Percentiles rank a stretch among this genome's conserved stretches.
Conservation (phyloP, 2,888 invertebrate genomes). For the Chloromyia formosa region DNA sequence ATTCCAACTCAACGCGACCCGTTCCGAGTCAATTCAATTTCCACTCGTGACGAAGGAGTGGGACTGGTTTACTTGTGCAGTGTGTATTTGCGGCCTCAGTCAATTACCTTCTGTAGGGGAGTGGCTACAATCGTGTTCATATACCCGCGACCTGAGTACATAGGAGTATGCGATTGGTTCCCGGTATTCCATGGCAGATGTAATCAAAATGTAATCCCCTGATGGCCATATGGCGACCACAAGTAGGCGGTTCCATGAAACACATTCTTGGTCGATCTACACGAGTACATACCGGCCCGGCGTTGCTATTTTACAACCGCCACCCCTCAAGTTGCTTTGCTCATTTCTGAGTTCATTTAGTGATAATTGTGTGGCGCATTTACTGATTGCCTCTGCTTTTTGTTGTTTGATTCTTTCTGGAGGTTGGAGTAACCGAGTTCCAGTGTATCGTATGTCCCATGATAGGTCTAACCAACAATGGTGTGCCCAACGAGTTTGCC, state of each 20-base stretch:
- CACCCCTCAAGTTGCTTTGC: background rate
- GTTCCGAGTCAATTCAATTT: background rate
- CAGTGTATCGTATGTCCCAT: conserved; percentile 25
- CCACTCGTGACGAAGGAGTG: background rate
- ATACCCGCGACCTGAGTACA: conserved; percentile 3
- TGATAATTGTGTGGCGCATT: conserved; percentile 43
- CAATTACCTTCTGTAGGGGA: conserved; percentile 8
- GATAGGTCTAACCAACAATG: conserved; percentile 14
- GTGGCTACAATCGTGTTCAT: conserved; percentile 22
- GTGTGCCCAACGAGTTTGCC: conserved; percentile 37
- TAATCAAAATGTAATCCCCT: no score
- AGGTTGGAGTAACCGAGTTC: background rate
- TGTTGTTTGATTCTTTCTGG: conserved; percentile 40
- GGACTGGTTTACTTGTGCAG: conserved; percentile 32
- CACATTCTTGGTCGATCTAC: no score
- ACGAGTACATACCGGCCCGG: background rate
- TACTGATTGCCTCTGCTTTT: conserved; percentile 47
- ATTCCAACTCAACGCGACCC: conserved; percentile 1
- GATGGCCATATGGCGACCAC: background rate
- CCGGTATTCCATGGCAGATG: background rate
- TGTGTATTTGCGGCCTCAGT: background rate
- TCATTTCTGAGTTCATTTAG: conserved; percentile 43
- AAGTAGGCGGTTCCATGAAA: conserved; percentile 13
- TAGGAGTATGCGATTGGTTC: conserved; percentile 14
- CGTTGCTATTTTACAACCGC: background rate